phyloP scores from a whole-genome alignment of 2,888 invertebrate genomes.

The Dromius quadrimaculatus region DNA sequence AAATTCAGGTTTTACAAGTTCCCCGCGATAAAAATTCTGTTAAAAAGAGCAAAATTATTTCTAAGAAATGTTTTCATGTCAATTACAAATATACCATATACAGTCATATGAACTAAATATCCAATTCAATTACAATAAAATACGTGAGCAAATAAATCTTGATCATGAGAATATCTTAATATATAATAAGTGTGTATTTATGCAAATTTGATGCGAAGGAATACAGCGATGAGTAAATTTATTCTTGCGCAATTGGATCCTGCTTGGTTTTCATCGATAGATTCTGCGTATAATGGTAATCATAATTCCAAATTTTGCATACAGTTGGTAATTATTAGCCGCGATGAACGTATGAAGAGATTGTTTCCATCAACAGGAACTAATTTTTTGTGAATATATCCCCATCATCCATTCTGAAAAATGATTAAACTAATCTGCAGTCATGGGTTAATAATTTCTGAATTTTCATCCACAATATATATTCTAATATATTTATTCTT shows the following conservation, averaged over 20 bases:
- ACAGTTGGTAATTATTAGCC: too few species aligned
- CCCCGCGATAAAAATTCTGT: constrained; percentile 1
- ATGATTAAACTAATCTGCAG: too few species aligned
- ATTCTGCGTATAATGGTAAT: not conserved
- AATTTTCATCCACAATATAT: too few species aligned
- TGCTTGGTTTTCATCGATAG: constrained; percentile 26
- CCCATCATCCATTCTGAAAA: too few species aligned
- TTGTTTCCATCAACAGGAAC: too few species aligned
- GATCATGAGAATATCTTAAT: constrained; percentile 24
- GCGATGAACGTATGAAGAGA: too few species aligned
- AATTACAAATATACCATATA: constrained; percentile 18
- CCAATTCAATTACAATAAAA: constrained; percentile 26
- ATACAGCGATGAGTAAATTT: constrained; percentile 9
- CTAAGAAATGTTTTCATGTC: constrained; percentile 30
- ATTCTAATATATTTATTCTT: too few species aligned
- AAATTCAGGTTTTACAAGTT: constrained; percentile 39
- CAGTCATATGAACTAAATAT: not conserved
- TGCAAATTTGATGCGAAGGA: constrained; percentile 32
- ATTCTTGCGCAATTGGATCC: not conserved
- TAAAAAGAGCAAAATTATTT: constrained; percentile 18
- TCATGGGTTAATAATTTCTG: too few species aligned
- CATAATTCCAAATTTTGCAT: not conserved
- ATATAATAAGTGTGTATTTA: constrained; percentile 1
- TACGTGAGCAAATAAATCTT: constrained; percentile 3
- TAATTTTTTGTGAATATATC: too few species aligned